Percentiles rank a stretch among this genome's conserved stretches.
These are phyloP conservation scores for Sander vitreus DNA, from an alignment of 2,113 vertebrate species.

Conservation along the genomic window DNA sequence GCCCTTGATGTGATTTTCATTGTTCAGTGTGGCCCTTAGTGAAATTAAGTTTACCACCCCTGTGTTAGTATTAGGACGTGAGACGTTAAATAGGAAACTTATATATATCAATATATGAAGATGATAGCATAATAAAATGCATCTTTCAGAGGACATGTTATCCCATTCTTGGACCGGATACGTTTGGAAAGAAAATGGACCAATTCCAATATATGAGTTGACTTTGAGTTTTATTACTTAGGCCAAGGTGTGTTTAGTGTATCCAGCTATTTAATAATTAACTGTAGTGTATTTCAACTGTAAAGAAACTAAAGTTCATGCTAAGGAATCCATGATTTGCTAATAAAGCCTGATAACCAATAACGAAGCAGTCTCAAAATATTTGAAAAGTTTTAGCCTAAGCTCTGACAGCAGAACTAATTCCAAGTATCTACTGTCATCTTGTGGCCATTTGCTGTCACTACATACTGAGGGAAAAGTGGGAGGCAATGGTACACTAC, in stretches of 20 bases:
- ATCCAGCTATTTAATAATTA: not conserved
- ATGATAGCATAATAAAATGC: not conserved
- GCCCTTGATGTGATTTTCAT: too few species aligned
- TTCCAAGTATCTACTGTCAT: conserved; percentile 53
- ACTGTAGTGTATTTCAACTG: not conserved
- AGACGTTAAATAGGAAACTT: not conserved
- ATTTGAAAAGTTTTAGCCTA: not conserved
- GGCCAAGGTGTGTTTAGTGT: not conserved
- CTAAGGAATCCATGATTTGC: not conserved
- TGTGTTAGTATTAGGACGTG: too few species aligned
- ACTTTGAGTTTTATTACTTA: not conserved
- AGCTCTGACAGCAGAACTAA: not conserved
- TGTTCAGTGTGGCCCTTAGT: too few species aligned
- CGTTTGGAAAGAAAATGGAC: not conserved
- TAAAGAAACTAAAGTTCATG: not conserved
- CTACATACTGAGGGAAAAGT: conserved; percentile 5
- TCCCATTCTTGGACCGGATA: not conserved
- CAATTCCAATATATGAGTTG: not conserved
- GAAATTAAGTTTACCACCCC: too few species aligned
- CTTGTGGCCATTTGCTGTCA: conserved; percentile 48
- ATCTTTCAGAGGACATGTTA: not conserved
- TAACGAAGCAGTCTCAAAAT: not conserved
- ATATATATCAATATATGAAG: not conserved
- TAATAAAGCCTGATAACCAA: not conserved
- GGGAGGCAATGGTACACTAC: not conserved